phyloP scores from a whole-genome alignment of 53 echinoderm and acorn worm genomes.

The Echinarachnius parma region DNA sequence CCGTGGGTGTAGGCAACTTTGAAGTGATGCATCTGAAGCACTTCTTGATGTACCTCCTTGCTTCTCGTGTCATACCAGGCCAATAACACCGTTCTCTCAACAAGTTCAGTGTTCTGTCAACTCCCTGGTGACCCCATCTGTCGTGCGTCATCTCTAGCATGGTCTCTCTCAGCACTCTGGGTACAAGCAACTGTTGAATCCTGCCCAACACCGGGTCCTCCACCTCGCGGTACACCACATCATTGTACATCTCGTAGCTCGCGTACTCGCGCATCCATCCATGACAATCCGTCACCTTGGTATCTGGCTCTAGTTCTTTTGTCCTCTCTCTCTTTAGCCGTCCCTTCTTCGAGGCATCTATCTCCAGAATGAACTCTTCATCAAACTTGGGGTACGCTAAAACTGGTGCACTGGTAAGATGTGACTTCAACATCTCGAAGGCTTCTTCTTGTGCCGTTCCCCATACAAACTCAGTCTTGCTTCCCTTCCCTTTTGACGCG shows the following conservation, averaged over 20 bases:
- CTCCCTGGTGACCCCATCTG: conserved; percentile 53
- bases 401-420: conserved; percentile 38
- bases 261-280: conserved; percentile 43
- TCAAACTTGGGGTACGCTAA: conserved; percentile 32
- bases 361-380: conserved; percentile 35
- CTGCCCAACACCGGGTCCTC: conserved; percentile 10
- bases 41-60: conserved; percentile 20
- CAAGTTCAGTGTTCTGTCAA: conserved; percentile 26
- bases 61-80: conserved; percentile 28
- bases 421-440: neutral
- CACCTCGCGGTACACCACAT: conserved; percentile 31
- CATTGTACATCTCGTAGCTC: neutral
- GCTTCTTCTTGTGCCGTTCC: neutral
- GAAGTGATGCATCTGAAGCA: conserved; percentile 43
- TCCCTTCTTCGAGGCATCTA: conserved; percentile 38
- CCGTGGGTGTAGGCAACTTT: conserved; percentile 15
- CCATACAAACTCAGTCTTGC: too few species aligned
- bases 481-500: conserved; percentile 21
- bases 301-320: conserved; percentile 16
- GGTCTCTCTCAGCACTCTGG: conserved; percentile 11
- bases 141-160: conserved; percentile 44
- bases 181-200: conserved; percentile 40
- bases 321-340: conserved; percentile 43
- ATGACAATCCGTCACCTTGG: neutral
- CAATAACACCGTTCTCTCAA: conserved; percentile 40